Evolutionary conservation across 2,888 invertebrate species (phyloP).

Genomic region (Branchipolynoe longqiensis): DNA sequence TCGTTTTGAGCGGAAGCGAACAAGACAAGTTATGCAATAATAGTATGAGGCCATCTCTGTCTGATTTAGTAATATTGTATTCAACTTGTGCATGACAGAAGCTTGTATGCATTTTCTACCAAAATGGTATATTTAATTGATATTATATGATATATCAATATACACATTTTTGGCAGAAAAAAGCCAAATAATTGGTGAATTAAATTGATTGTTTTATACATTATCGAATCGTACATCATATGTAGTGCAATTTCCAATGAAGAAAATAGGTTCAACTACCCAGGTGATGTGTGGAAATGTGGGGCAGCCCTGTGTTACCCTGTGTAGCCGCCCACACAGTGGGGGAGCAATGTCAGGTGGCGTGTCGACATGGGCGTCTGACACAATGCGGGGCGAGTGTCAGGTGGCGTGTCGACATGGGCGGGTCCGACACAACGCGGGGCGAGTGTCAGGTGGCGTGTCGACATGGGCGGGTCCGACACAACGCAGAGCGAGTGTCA

Average conservation of each 20-base stretch:
- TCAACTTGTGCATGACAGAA: not conserved
- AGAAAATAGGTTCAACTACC: constrained; percentile 10
- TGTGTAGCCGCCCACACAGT: too few relatives aligned
- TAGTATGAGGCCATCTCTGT: not conserved
- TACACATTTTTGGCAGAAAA: not conserved
- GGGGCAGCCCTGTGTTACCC: too few relatives aligned
- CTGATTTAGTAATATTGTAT: not conserved
- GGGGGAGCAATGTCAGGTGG: too few relatives aligned
- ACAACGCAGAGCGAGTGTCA: too few relatives aligned
- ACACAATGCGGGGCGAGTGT: not conserved
- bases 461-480: too few relatives aligned
- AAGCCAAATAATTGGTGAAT: not conserved
- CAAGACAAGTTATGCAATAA: not conserved
- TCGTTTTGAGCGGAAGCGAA: too few relatives aligned
- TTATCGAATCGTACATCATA: not conserved
- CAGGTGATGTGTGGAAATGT: not conserved
- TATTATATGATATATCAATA: not conserved
- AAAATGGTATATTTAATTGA: not conserved
- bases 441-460: not conserved
- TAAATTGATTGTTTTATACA: not conserved
- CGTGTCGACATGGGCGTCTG: too few relatives aligned
- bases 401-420: too few relatives aligned
- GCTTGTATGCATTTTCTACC: not conserved
- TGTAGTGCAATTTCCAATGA: not conserved
- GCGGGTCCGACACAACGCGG: too few relatives aligned